A percentile compares a stretch with the other conserved stretches of the same genome.
Conservation (phyloP, 2,797 vertebrate genomes). For the Pangasius larnaudii region DNA sequence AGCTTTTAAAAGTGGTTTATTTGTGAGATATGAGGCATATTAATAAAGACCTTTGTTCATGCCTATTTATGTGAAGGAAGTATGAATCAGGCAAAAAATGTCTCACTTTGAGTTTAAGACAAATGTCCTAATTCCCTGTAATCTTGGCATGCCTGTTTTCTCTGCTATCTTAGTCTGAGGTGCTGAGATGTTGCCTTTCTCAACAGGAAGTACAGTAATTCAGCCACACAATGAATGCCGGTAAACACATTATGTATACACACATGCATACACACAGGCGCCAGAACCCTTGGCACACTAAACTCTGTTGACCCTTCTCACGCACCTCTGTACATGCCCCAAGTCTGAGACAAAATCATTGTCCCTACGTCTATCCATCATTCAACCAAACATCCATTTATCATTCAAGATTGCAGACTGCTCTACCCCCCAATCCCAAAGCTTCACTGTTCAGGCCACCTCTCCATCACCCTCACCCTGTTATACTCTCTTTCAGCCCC, state of each 20-base stretch:
- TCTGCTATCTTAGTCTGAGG: constrained; percentile 12
- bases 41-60: constrained; percentile 23
- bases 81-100: constrained; percentile 16
- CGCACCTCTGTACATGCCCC: background rate
- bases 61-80: background rate
- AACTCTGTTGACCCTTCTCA: constrained; percentile 47
- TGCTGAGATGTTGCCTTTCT: constrained; percentile 28
- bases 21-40: background rate
- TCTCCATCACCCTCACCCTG: background rate
- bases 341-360: background rate
- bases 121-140: constrained; percentile 13
- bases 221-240: constrained; percentile 54
- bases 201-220: constrained; percentile 60
- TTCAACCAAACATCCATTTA: background rate
- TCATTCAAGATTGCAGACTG: background rate
- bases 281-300: constrained; percentile 39
- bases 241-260: constrained; percentile 53
- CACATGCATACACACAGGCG: constrained; percentile 38
- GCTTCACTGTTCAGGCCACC: background rate
- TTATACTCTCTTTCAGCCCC: background rate
- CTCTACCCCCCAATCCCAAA: background rate
- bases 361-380: background rate
- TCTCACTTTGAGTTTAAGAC: background rate
- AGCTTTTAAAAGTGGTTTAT: background rate
- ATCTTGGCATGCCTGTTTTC: constrained; percentile 34